Percentiles rank a stretch among this genome's conserved stretches.
Evolutionary conservation across 2,797 vertebrate genomes (phyloP).

Genomic region (Acomys russatus): DNA sequence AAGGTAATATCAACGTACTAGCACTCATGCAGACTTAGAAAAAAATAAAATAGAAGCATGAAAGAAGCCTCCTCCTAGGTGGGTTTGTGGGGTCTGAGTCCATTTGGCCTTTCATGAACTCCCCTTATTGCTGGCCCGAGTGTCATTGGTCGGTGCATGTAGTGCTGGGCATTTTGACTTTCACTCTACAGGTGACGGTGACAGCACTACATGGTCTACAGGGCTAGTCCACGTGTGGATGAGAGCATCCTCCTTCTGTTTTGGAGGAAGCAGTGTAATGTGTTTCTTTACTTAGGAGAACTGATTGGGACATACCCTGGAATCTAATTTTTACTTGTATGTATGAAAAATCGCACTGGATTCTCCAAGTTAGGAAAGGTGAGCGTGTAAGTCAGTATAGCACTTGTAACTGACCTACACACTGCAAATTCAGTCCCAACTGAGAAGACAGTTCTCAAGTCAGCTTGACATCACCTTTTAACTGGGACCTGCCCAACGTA

Average conservation of each 20-base stretch:
- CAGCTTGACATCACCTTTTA: neutral
- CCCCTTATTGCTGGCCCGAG: no score
- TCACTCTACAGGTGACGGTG: neutral
- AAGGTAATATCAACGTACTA: neutral
- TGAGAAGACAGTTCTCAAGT: neutral
- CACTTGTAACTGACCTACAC: neutral
- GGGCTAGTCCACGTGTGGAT: neutral
- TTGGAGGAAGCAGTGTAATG: neutral
- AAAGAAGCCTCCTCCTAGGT: neutral
- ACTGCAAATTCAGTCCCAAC: neutral
- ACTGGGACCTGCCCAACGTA: neutral
- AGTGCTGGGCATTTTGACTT: neutral
- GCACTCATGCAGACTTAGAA: neutral
- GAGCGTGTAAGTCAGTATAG: neutral
- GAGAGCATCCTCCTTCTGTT: conserved; percentile 34
- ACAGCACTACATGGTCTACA: neutral
- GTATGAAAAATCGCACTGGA: neutral
- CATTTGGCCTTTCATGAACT: neutral
- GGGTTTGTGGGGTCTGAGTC: no score
- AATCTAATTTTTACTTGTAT: conserved; percentile 49
- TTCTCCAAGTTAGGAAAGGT: conserved; percentile 22
- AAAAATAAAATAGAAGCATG: neutral
- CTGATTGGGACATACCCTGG: neutral
- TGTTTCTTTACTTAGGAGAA: neutral
- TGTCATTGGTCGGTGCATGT: neutral